phyloP scores from a whole-genome alignment of 2,113 vertebrate genomes.

The Psittacus erithacus region DNA sequence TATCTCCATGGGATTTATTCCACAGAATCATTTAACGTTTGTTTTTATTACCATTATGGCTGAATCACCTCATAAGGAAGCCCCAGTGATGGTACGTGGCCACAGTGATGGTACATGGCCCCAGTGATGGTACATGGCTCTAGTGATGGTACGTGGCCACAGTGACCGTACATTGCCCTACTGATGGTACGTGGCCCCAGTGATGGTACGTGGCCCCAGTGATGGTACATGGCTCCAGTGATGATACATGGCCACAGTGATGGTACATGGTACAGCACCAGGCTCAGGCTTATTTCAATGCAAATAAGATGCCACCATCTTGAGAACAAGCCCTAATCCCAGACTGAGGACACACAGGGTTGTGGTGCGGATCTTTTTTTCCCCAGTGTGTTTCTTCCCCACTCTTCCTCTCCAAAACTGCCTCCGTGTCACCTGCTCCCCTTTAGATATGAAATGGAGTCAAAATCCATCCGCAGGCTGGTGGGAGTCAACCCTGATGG shows the following conservation, averaged over 20 bases:
- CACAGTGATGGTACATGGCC: too few relatives aligned
- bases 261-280: not conserved
- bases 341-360: rapidly evolving
- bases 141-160: too few relatives aligned
- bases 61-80: not conserved
- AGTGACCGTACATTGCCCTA: too few relatives aligned
- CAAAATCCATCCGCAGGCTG: not conserved
- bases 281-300: rapidly evolving
- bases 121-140: too few relatives aligned
- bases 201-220: too few relatives aligned
- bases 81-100: not conserved
- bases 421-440: not conserved
- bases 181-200: too few relatives aligned
- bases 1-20: not conserved
- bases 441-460: not conserved
- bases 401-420: not conserved
- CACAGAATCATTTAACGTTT: not conserved
- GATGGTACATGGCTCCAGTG: too few relatives aligned
- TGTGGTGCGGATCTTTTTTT: not conserved
- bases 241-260: not conserved
- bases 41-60: not conserved
- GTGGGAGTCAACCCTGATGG: not conserved
- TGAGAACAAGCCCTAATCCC: not conserved
- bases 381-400: rapidly evolving
- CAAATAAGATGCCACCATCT: too few relatives aligned